Evolutionary conservation across 2,797 vertebrate species (phyloP), one percentile per base, ranked within the genome.

Genomic region (Melanotaenia maccullochi): DNA sequence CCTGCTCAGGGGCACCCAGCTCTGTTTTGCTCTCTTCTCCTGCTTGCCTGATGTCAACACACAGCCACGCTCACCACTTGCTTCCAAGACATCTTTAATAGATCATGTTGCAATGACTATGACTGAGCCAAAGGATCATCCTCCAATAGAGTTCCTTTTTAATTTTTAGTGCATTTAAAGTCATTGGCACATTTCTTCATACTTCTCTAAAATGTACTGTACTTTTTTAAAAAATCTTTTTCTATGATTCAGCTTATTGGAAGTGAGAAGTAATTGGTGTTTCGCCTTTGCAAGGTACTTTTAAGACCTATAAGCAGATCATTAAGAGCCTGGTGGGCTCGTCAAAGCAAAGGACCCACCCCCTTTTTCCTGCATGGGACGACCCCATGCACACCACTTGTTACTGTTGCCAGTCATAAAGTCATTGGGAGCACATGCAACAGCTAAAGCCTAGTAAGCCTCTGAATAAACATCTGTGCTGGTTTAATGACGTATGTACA

Each of bases 371-470:
- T 82, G 25, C 60, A 71, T 35, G 54, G 42, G 63, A 75, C 52
- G 79, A 78, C 62, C 79, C 75, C 77, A 79, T 79, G 82, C 84
- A 90, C 76, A 89, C 89, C 92, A 93, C 92, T 94, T 91, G 89
- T 93, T 89, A 93, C 91, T 93, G 93, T 91, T 91, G 90, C 90
- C 92, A 87, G 79, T 93, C 94, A 96, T 96, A 96, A 96, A 96
- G 94, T 94, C 92, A 95, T 91, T 90, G 93, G 79, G 57, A 87
- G 77, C 65, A 71, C 67, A 69, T 25, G 74, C 83, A 85, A 66
- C 8, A 47, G 60, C 40, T 57, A 62, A 76, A 78, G 60, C 35
- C 51, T 61, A 75, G 78, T 86, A 92, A 90, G 93, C 93, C 91
- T 90, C 90, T 95, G 93, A 93, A 95, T 95, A 95, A 96, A 96